Conservation (phyloP, 2,113 vertebrate species). For the Urocitellus parryii region DNA sequence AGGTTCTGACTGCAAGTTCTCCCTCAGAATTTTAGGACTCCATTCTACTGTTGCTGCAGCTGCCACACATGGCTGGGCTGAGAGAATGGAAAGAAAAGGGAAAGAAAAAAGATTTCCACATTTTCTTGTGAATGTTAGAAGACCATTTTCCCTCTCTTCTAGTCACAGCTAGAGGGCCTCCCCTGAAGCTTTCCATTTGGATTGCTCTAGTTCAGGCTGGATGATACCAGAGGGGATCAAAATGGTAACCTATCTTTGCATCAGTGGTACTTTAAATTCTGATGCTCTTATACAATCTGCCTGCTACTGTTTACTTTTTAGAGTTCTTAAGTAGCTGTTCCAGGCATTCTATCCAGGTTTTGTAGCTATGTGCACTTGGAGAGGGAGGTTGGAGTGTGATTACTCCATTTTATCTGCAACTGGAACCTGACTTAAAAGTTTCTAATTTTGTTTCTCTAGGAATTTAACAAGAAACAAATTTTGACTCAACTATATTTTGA, state of each 20-base stretch:
- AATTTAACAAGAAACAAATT: slow-evolving; percentile 43
- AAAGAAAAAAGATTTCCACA: background rate
- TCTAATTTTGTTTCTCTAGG: slow-evolving; percentile 63
- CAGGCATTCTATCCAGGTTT: background rate
- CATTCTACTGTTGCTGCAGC: background rate
- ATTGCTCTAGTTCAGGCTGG: background rate
- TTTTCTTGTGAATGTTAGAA: background rate
- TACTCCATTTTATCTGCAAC: background rate
- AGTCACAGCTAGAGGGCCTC: background rate
- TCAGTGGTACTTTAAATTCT: background rate
- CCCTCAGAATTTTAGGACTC: background rate
- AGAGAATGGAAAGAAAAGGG: background rate
- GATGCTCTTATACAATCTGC: background rate
- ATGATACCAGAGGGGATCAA: too few species aligned
- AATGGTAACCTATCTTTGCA: background rate
- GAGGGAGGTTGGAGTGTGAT: background rate
- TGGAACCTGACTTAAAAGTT: slow-evolving; percentile 27
- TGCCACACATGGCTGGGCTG: background rate
- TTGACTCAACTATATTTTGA: background rate
- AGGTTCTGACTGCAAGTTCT: background rate
- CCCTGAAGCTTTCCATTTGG: background rate
- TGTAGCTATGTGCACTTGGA: background rate
- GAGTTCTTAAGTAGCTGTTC: background rate
- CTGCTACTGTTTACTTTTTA: background rate
- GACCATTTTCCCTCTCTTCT: background rate